Base-by-base conservation (phyloP, 1,140 invertebrate genomes). In the Drosophila triauraria region DNA sequence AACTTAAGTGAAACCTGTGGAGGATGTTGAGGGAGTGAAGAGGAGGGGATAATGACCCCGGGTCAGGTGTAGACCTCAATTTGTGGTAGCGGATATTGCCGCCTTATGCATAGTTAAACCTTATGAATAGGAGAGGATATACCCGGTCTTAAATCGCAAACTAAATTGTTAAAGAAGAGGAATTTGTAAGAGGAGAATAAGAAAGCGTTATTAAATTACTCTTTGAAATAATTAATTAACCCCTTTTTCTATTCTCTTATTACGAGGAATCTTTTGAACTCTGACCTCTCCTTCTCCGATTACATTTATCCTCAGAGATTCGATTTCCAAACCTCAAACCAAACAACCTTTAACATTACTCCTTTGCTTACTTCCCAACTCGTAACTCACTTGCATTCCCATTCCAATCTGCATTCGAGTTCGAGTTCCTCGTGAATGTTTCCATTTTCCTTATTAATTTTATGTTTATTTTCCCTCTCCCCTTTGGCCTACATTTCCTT, bases 381-480 rank as follows among this genome's bases (percentile, higher is more conserved):
- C 48, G 27, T 57, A 69, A 69, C 63, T 50, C 20, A 35, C 4
- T 25, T 12, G 46, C 48, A n/a, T 42, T 42, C 8, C 20, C 13
- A 17, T 51, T 65, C 10, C 23, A 10, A 38, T 53, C 13, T 38
- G 12, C 38, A 53, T 46, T 35, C 44, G 40, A 62, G 15, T 46
- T 35, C 44, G 40, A 62, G 15, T 53, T 38, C 20, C 32, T 38
- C n/a, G 1, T 53, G 38, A 44, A 70, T 53, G 62, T 27, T 48
- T 67, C 40, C 40, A 67, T 44, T 67, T 67, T 25, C 38, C 44
- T 35, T 72, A 70, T 58, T 70, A 58, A 70, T 69, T 57, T 48
- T 17, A 53, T 57, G 17, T 48, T 69, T 69, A n/a, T 12, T 32
- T 9, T 30, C 7, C 63, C 7, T 2, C 1, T 25, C 4, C 4